Evolutionary conservation across 2,888 invertebrate species (phyloP).

Genomic region (Agriopis aurantiaria): DNA sequence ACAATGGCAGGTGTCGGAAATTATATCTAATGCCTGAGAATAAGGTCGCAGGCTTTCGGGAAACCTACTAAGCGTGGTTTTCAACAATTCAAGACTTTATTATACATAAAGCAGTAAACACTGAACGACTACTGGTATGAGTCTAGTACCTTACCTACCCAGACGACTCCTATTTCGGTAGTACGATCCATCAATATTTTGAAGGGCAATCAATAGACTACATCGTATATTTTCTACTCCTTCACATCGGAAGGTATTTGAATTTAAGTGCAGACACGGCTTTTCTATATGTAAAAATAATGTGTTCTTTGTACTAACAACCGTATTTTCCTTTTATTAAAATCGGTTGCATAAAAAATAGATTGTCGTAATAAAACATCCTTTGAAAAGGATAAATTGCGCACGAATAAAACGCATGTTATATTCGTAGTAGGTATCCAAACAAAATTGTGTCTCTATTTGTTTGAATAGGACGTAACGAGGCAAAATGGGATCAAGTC

Average conservation of each 20-base stretch:
- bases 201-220: neutral
- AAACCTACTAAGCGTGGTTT: neutral
- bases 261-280: neutral
- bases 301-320: slow-evolving; percentile 11
- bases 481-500: neutral
- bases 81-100: slow-evolving; percentile 2
- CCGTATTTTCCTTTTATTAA: slow-evolving; percentile 13
- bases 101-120: neutral
- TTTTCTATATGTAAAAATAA: slow-evolving; percentile 2
- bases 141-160: neutral
- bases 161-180: neutral
- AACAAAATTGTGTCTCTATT: slow-evolving; percentile 8
- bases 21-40: slow-evolving; percentile 1
- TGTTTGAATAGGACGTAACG: slow-evolving; percentile 12
- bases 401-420: neutral
- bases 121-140: neutral
- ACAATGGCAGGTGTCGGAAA: neutral
- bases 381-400: slow-evolving; percentile 8
- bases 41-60: neutral
- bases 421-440: neutral
- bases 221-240: neutral
- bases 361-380: slow-evolving; percentile 11
- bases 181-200: slow-evolving; percentile 11
- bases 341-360: slow-evolving; percentile 12
- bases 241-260: neutral